Percentiles rank a stretch among this genome's conserved stretches.
Evolutionary conservation across 2,797 vertebrate genomes (phyloP).

Genomic region (Erethizon dorsatum): DNA sequence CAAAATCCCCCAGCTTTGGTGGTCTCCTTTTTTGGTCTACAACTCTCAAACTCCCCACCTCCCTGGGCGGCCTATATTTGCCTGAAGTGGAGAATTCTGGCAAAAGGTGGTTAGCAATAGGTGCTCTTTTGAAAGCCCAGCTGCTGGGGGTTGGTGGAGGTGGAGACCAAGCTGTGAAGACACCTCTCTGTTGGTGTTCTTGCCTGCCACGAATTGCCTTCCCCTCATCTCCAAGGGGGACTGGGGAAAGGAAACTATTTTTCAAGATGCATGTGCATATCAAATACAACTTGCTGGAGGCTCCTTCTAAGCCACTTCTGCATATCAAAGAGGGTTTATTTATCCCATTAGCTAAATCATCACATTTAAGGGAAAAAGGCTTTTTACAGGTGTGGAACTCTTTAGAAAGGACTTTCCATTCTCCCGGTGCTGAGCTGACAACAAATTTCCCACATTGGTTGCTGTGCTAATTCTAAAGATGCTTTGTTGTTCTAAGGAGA

Average conservation of each 20-base stretch:
- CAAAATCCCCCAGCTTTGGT: background rate
- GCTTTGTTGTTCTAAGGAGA: constrained; percentile 79
- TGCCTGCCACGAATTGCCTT: constrained; percentile 10
- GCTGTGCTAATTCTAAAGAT: constrained; percentile 76
- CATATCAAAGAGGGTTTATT: constrained; percentile 84
- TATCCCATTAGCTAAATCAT: constrained; percentile 79
- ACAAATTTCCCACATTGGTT: constrained; percentile 46
- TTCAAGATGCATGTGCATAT: constrained; percentile 76
- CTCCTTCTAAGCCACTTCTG: constrained; percentile 68
- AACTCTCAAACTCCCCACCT: background rate
- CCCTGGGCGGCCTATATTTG: background rate
- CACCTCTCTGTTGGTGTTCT: background rate
- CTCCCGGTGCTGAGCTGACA: constrained; percentile 4
- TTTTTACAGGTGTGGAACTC: constrained; percentile 78
- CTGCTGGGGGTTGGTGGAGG: constrained; percentile 13
- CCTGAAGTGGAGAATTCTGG: constrained; percentile 18
- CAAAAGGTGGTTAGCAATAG: constrained; percentile 27
- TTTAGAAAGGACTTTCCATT: constrained; percentile 74
- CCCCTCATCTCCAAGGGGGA: background rate
- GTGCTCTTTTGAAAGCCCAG: constrained; percentile 52
- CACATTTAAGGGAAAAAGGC: constrained; percentile 60
- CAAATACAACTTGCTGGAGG: constrained; percentile 79
- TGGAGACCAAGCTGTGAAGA: constrained; percentile 37
- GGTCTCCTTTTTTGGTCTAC: background rate
- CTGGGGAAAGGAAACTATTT: constrained; percentile 57